Percentiles rank a stretch among this genome's conserved stretches.
These are phyloP conservation scores for Eupeodes latifasciatus DNA, from an alignment of 2,888 invertebrate species.

Conservation along the genomic window DNA sequence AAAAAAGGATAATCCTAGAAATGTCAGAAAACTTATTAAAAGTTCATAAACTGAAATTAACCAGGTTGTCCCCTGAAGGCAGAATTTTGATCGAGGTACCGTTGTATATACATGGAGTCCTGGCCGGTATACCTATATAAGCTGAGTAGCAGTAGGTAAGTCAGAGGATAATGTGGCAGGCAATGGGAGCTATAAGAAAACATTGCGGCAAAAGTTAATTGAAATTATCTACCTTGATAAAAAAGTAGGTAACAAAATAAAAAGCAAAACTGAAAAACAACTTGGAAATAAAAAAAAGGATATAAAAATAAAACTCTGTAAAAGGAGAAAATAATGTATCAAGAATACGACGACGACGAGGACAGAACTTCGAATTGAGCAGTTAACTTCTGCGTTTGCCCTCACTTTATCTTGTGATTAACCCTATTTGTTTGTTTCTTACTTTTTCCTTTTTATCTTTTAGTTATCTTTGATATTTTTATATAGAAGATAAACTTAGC, in stretches of 20 bases:
- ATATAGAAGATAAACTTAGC: neutral
- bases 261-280: neutral
- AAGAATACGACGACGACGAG: neutral
- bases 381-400: constrained; percentile 66
- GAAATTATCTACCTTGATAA: constrained; percentile 70
- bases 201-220: constrained; percentile 75
- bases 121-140: neutral
- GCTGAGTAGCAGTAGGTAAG: neutral
- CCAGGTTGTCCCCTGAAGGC: constrained; percentile 72
- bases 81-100: constrained; percentile 59
- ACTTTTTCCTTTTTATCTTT: neutral
- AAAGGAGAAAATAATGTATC: constrained; percentile 30
- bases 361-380: constrained; percentile 68
- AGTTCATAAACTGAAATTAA: constrained; percentile 76
- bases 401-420: constrained; percentile 45
- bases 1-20: constrained; percentile 73
- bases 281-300: constrained; percentile 2
- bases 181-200: constrained; percentile 38
- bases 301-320: constrained; percentile 21
- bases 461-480: neutral
- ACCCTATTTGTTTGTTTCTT: constrained; percentile 39
- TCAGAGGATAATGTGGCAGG: constrained; percentile 16
- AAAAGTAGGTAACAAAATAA: neutral
- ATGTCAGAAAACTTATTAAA: constrained; percentile 77
- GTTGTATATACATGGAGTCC: neutral